phyloP scores from a whole-genome alignment of 2,113 vertebrate genomes.

The Bungarus multicinctus region DNA sequence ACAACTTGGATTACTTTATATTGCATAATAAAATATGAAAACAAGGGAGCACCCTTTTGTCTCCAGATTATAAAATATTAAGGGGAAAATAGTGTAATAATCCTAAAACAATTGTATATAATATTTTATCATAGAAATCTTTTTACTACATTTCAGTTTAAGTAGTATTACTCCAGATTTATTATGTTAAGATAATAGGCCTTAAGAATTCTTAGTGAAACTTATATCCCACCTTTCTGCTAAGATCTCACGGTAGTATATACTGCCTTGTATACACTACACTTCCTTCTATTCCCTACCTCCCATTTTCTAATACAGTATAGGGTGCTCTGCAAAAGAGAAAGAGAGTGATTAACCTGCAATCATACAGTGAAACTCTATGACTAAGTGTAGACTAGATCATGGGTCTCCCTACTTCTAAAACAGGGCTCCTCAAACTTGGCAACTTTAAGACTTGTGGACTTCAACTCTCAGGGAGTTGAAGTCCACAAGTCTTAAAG shows the following conservation, averaged over 20 bases:
- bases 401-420: neutral
- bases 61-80: neutral
- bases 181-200: neutral
- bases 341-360: neutral
- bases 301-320: neutral
- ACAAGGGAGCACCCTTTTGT: neutral
- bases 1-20: neutral
- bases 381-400: neutral
- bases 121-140: neutral
- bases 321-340: neutral
- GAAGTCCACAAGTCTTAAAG: too few species aligned
- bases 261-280: neutral
- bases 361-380: neutral
- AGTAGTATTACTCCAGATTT: neutral
- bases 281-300: neutral
- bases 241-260: neutral
- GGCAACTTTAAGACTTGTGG: too few species aligned
- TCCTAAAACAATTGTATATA: neutral
- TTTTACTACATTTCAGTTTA: neutral
- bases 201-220: neutral
- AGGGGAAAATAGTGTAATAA: neutral
- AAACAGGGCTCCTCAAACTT: too few species aligned
- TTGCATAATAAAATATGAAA: neutral
- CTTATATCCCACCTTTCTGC: neutral
- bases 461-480: too few species aligned